Evolutionary conservation across 1,140 invertebrate species (phyloP), one percentile per base, ranked within the genome.

Genomic region (Maniola jurtina): DNA sequence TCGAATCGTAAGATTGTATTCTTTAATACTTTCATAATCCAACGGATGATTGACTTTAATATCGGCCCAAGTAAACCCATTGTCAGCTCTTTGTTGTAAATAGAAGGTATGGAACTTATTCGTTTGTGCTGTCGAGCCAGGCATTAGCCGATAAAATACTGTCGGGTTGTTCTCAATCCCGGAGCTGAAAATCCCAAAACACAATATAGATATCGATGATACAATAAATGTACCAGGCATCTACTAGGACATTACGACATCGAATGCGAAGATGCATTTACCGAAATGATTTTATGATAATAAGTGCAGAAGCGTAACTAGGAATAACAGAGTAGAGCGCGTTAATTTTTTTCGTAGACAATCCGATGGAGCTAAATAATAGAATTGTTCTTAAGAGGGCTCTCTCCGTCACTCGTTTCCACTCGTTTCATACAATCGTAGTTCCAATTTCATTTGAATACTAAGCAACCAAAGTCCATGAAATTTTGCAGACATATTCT

Each of bases 41-140:
- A 99, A 90, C 13, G 96, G 97, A 92, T 98, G 97, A 92, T 99
- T 98, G 68, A 98, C 97, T 93, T 98, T 97, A 88, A 98, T 97
- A 83, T 98, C 97, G 10, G 96, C 97, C 96, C 97, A 98, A 71
- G 96, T 98, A 72, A 95, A 96, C 34, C 96, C 95, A 82, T 97
- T 96, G 75, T 98, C 97, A 45, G 94, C 94, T 80, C 97, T 93
- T 92, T 98, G 97, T 94, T 98, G 97, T 68, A 98, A 93, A 90
- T 98, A 98, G 91, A 98, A 98, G 52, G 97, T 98, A 88, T 99
- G 96, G 89, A 95, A 96, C 89, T 98, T 98, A 91, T 98, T 98
- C 54, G 97, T 98, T 90, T 98, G 97, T 3, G 97, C 96, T 54
- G 97, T 98, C 11, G 96, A 98, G 68, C 97, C 97, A 61, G 96